A percentile compares a stretch with the other conserved stretches of the same genome.
phyloP scores from a whole-genome alignment of 2,888 invertebrate species.

The Rhagophthalmus giganteus region DNA sequence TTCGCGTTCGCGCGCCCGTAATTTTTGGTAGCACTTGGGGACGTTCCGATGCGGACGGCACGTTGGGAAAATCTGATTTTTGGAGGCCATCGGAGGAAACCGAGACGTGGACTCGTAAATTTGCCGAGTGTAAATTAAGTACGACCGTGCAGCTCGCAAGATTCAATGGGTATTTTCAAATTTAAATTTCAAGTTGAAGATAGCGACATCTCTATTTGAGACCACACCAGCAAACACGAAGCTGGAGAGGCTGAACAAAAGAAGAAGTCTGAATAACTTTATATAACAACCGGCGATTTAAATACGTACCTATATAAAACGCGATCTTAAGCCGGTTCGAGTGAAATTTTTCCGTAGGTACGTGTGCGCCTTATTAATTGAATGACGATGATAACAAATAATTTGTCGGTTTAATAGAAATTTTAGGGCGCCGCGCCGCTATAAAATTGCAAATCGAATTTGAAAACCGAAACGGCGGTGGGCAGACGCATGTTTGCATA shows the following conservation, averaged over 20 bases:
- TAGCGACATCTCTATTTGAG: constrained; percentile 39
- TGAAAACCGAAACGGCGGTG: constrained; percentile 5
- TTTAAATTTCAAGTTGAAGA: constrained; percentile 37
- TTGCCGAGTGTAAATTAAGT: constrained; percentile 25
- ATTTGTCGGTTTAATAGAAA: background rate
- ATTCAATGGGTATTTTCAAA: constrained; percentile 37
- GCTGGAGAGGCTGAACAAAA: constrained; percentile 23
- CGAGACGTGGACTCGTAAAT: no score
- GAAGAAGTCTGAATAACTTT: constrained; percentile 31
- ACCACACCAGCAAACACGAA: constrained; percentile 36
- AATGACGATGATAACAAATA: no score
- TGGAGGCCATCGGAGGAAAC: no score
- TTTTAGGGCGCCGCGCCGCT: background rate
- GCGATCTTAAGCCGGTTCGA: constrained; percentile 7
- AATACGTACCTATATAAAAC: constrained; percentile 21
- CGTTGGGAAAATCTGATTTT: no score
- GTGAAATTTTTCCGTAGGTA: constrained; percentile 13
- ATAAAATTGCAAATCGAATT: constrained; percentile 3
- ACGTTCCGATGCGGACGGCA: no score
- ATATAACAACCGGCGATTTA: constrained; percentile 28
- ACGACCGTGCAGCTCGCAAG: constrained; percentile 13
- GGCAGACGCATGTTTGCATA: constrained; percentile 15
- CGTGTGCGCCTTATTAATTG: no score
- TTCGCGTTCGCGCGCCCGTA: no score
- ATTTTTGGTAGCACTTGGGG: no score